Conservation (phyloP, 1,140 invertebrate species). For the Vollenhovia emeryi region DNA sequence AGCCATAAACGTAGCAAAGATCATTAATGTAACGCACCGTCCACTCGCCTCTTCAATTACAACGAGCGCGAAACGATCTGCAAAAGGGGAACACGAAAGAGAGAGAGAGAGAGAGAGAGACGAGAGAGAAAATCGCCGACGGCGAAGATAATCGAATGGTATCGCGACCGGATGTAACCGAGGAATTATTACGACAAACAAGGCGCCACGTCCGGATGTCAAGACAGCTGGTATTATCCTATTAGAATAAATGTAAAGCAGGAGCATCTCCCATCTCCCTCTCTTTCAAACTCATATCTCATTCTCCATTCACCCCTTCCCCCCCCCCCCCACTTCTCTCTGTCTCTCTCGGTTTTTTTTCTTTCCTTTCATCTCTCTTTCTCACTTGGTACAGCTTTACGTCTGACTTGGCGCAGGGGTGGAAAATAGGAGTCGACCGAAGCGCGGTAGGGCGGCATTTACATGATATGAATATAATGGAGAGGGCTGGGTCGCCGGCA, state of each 20-base stretch:
- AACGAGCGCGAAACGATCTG: background rate
- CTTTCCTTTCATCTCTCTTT: background rate
- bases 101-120: background rate
- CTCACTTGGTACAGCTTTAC: conserved; percentile 15
- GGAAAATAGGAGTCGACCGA: conserved; percentile 72
- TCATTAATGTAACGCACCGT: conserved; percentile 22
- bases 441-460: conserved; percentile 80
- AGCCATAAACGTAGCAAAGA: conserved; percentile 6
- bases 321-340: background rate
- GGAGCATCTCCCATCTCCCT: conserved; percentile 34
- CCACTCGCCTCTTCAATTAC: conserved; percentile 1
- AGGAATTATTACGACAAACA: conserved; percentile 62
- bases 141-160: conserved; percentile 58
- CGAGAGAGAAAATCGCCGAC: conserved; percentile 33
- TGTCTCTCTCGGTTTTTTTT: background rate
- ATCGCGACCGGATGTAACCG: conserved; percentile 6
- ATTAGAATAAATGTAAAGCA: conserved; percentile 81
- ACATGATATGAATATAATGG: conserved; percentile 86
- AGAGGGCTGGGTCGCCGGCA: conserved; percentile 78
- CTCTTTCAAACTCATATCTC: background rate
- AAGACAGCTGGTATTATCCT: conserved; percentile 72
- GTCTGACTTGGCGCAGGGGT: conserved; percentile 60
- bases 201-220: conserved; percentile 56
- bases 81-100: background rate
- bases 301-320: background rate